These are phyloP conservation scores for Tricholauxania praeusta DNA, from an alignment of 2,888 invertebrate species.

Conservation along the genomic window DNA sequence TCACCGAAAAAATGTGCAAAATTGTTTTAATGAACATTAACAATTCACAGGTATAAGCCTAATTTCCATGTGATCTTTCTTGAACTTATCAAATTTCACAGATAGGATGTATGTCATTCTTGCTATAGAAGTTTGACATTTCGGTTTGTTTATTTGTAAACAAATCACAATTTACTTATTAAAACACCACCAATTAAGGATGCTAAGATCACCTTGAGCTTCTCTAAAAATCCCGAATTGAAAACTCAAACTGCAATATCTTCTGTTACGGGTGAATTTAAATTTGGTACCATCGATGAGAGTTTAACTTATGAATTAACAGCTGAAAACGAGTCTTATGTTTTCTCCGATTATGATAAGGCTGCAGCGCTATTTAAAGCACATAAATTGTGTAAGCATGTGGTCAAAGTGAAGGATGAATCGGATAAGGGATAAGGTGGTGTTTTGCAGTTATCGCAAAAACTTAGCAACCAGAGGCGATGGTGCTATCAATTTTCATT, in stretches of 20 bases:
- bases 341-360: slow-evolving; percentile 78
- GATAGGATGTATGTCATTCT: no score
- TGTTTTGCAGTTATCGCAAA: slow-evolving; percentile 87
- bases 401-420: slow-evolving; percentile 80
- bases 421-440: slow-evolving; percentile 77
- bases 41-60: no score
- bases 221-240: slow-evolving; percentile 63
- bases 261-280: slow-evolving; percentile 79
- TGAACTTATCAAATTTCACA: no score
- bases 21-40: no score
- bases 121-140: no score
- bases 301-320: slow-evolving; percentile 76
- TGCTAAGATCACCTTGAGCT: slow-evolving; percentile 71
- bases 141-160: no score
- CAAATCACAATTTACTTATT: no score
- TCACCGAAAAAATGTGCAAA: no score
- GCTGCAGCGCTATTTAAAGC: slow-evolving; percentile 79
- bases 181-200: slow-evolving; percentile 75
- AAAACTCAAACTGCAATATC: no score
- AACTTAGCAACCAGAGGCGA: slow-evolving; percentile 83
- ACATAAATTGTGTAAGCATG: slow-evolving; percentile 89
- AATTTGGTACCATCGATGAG: slow-evolving; percentile 87
- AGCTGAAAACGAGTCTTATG: slow-evolving; percentile 90
- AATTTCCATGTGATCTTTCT: no score
- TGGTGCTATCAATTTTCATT: no score